Evolutionary conservation across 2,888 invertebrate species (phyloP).

Genomic region (Pammene fasciana): DNA sequence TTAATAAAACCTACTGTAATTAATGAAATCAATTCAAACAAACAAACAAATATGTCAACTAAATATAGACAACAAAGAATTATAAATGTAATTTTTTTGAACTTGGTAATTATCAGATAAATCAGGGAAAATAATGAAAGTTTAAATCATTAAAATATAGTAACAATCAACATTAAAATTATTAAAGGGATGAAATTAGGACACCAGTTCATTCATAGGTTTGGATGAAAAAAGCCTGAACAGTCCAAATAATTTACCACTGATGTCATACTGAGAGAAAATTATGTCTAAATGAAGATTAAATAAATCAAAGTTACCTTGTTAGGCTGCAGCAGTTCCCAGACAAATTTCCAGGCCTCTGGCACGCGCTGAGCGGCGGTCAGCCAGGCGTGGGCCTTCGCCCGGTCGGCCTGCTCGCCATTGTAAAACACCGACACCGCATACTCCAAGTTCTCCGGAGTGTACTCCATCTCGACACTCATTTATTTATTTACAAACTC

Average conservation of each 20-base stretch:
- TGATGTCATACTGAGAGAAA: neutral
- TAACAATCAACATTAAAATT: neutral
- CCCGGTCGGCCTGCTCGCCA: constrained; percentile 85
- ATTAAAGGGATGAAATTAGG: constrained; percentile 7
- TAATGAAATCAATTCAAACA: constrained; percentile 37
- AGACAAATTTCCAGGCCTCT: constrained; percentile 96
- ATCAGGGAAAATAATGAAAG: neutral
- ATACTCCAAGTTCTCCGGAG: constrained; percentile 86
- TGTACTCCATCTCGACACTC: constrained; percentile 81
- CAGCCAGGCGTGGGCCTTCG: constrained; percentile 93
- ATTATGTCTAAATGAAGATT: too few species aligned
- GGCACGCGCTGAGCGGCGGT: constrained; percentile 92
- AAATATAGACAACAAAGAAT: constrained; percentile 31
- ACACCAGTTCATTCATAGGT: constrained; percentile 6
- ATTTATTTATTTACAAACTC: constrained; percentile 15
- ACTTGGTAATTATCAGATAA: neutral
- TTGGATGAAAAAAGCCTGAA: constrained; percentile 20
- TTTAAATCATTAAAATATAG: neutral
- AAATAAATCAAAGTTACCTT: constrained; percentile 83
- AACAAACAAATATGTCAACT: constrained; percentile 27
- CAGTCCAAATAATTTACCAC: neutral
- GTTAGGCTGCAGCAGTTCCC: constrained; percentile 92
- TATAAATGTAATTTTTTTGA: neutral
- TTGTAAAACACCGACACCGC: constrained; percentile 87
- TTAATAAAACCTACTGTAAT: constrained; percentile 38